phyloP scores from a whole-genome alignment of 2,888 invertebrate species.

The Caenorhabditis sp. region DNA sequence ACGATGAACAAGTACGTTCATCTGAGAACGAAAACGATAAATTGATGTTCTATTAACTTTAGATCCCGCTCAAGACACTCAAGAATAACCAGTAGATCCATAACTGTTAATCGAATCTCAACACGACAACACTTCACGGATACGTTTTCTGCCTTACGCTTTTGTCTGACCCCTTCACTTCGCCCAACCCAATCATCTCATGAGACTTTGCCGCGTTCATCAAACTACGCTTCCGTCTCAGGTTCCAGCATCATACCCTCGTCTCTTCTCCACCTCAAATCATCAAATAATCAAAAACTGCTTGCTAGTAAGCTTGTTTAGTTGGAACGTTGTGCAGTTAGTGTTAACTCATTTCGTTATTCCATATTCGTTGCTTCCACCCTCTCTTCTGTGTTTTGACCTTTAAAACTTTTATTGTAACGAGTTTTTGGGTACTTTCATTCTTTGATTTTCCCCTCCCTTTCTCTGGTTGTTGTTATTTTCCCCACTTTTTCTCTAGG shows the following conservation, averaged over 20 bases:
- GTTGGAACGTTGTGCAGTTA: constrained; percentile 30
- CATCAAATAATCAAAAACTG: constrained; percentile 19
- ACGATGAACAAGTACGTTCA: constrained; percentile 58
- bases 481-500: constrained; percentile 25
- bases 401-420: not conserved
- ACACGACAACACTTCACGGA: constrained; percentile 8
- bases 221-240: constrained; percentile 41
- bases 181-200: constrained; percentile 30
- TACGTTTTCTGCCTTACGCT: not conserved
- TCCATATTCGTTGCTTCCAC: constrained; percentile 48
- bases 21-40: constrained; percentile 17
- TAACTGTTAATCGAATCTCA: constrained; percentile 31
- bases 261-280: not conserved
- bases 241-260: constrained; percentile 48
- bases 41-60: constrained; percentile 35
- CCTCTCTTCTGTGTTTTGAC: constrained; percentile 33
- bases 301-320: constrained; percentile 24
- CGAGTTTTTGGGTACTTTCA: constrained; percentile 46
- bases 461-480: constrained; percentile 42
- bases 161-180: not conserved
- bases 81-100: constrained; percentile 46
- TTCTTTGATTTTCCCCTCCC: constrained; percentile 18
- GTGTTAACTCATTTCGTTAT: constrained; percentile 7
- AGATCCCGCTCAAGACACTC: constrained; percentile 59
- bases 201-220: constrained; percentile 30